These are phyloP conservation scores for Pteronotus mesoamericanus DNA, from an alignment of 2,797 vertebrate species.

Conservation along the genomic window DNA sequence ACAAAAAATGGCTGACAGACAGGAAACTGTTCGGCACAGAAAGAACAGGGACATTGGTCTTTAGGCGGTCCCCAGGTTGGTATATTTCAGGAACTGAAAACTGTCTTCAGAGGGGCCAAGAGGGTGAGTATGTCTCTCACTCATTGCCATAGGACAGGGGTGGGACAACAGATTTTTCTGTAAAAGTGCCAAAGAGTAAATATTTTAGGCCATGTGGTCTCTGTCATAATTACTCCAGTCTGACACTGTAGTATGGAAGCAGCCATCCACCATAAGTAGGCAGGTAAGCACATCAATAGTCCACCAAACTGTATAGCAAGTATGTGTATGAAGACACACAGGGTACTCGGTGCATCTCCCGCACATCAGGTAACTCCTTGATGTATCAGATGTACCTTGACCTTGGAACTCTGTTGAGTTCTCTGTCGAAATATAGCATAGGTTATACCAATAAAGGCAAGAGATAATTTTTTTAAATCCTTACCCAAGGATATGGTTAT, in stretches of 20 bases:
- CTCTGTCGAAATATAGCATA: background rate
- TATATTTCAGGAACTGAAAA: background rate
- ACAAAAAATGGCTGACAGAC: background rate
- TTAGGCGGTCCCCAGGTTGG: background rate
- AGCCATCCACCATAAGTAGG: background rate
- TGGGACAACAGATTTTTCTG: background rate
- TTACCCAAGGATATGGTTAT: too few species aligned
- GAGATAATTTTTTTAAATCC: background rate
- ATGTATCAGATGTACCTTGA: background rate
- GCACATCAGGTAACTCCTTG: background rate
- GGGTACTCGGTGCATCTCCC: too few species aligned
- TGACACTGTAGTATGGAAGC: background rate
- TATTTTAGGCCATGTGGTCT: background rate
- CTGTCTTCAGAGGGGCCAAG: background rate
- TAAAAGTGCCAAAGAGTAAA: background rate
- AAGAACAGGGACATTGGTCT: background rate
- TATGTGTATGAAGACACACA: background rate
- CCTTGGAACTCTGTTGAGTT: background rate
- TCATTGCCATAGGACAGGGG: background rate
- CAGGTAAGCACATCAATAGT: rapidly evolving
- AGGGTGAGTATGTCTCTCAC: background rate
- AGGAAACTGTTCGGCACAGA: background rate
- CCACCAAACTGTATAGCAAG: background rate
- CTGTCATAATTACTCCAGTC: background rate
- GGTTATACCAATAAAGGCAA: background rate